Percentiles rank a stretch among this genome's conserved stretches.
These are phyloP conservation scores for Progne subis DNA, from an alignment of 2,113 vertebrate species.

Conservation along the genomic window DNA sequence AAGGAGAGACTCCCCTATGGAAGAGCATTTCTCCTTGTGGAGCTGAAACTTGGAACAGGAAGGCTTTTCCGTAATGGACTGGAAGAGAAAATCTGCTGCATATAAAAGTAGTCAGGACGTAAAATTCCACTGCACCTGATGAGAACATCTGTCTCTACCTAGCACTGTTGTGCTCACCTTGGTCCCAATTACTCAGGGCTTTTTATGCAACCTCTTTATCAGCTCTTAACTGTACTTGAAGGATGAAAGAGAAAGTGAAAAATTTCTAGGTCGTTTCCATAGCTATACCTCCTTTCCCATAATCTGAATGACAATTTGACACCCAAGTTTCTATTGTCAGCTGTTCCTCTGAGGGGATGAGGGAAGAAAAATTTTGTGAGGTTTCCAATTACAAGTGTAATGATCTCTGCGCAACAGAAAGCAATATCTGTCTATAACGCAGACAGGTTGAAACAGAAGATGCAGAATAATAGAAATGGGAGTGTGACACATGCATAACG, in stretches of 20 bases:
- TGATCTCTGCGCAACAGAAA: slow-evolving; percentile 28
- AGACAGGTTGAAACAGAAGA: slow-evolving; percentile 58
- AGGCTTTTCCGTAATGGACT: not conserved
- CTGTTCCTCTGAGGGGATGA: not conserved
- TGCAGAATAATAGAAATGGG: slow-evolving; percentile 20
- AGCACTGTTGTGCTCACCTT: not conserved
- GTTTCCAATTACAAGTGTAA: slow-evolving; percentile 68
- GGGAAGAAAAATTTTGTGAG: slow-evolving; percentile 28
- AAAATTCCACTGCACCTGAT: not conserved
- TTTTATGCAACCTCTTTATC: not conserved
- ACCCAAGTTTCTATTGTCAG: slow-evolving; percentile 50
- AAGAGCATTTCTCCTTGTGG: not conserved
- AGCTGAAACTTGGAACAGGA: not conserved
- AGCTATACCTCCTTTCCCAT: slow-evolving; percentile 12
- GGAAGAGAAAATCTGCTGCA: not conserved
- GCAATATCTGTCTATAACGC: slow-evolving; percentile 54
- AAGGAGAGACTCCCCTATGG: not conserved
- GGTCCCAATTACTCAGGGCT: not conserved
- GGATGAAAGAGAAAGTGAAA: not conserved
- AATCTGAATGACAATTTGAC: slow-evolving; percentile 24
- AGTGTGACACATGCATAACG: not conserved
- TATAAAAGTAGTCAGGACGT: not conserved
- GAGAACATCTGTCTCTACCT: not conserved
- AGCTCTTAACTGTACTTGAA: slow-evolving; percentile 7
- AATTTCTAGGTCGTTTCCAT: not conserved